Conservation (phyloP, 1,140 invertebrate genomes). For the Heliothis virescens region DNA sequence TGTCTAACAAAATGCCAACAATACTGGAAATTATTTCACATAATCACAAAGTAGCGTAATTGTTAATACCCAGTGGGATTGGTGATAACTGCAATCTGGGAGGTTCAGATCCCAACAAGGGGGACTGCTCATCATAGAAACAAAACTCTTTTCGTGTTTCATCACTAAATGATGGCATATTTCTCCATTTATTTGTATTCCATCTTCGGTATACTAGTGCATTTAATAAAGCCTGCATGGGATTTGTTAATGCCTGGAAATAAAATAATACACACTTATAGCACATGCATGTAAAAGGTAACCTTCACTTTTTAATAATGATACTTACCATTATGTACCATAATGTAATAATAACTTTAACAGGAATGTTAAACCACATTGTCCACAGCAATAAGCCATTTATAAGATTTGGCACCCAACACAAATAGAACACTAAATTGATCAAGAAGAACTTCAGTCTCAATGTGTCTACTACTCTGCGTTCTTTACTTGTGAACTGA, state of each 20-base stretch:
- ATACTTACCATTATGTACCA: slow-evolving; percentile 93
- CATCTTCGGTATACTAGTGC: slow-evolving; percentile 92
- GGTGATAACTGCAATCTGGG: slow-evolving; percentile 71
- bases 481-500: slow-evolving; percentile 90
- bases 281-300: background rate
- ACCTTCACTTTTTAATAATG: background rate
- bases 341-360: slow-evolving; percentile 88
- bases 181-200: slow-evolving; percentile 78
- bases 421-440: slow-evolving; percentile 92
- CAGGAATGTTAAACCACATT: slow-evolving; percentile 91
- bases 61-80: slow-evolving; percentile 73
- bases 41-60: slow-evolving; percentile 74
- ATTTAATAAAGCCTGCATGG: slow-evolving; percentile 93
- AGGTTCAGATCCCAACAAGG: slow-evolving; percentile 77
- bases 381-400: slow-evolving; percentile 92
- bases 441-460: slow-evolving; percentile 92
- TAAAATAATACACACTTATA: slow-evolving; percentile 44
- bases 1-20: slow-evolving; percentile 36
- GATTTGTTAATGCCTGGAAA: slow-evolving; percentile 92
- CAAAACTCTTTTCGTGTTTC: slow-evolving; percentile 64
- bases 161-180: slow-evolving; percentile 54
- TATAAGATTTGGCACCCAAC: slow-evolving; percentile 93
- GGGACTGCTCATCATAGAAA: slow-evolving; percentile 76
- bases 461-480: slow-evolving; percentile 90
- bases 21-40: slow-evolving; percentile 21